These are phyloP conservation scores for Bacillus rossius DNA, from an alignment of 1,140 invertebrate species.

Conservation along the genomic window DNA sequence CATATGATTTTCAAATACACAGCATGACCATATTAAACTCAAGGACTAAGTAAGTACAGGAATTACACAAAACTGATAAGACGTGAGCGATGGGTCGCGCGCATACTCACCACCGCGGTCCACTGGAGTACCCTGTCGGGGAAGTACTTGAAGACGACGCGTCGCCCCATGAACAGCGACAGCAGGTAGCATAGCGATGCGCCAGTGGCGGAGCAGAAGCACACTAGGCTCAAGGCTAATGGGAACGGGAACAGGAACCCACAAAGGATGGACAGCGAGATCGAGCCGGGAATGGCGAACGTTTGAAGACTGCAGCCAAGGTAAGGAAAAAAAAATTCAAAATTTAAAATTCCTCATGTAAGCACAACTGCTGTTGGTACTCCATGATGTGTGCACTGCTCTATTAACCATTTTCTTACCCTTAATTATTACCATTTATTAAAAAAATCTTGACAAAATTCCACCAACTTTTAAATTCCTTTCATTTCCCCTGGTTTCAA, in stretches of 20 bases:
- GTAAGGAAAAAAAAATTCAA: slow-evolving; percentile 33
- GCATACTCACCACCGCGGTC: slow-evolving; percentile 68
- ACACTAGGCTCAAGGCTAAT: slow-evolving; percentile 84
- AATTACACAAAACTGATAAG: too few relatives aligned
- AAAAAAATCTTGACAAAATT: too few relatives aligned
- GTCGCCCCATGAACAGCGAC: slow-evolving; percentile 82
- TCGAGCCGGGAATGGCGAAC: slow-evolving; percentile 98
- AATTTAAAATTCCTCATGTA: neutral
- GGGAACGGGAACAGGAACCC: slow-evolving; percentile 96
- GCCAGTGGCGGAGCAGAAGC: slow-evolving; percentile 93
- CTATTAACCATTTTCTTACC: too few relatives aligned
- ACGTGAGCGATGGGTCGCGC: too few relatives aligned
- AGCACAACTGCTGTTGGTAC: too few relatives aligned
- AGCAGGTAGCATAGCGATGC: slow-evolving; percentile 94
- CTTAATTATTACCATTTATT: too few relatives aligned
- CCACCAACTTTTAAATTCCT: too few relatives aligned
- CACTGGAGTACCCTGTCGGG: slow-evolving; percentile 82
- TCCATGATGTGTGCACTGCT: too few relatives aligned
- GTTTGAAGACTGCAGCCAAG: slow-evolving; percentile 79
- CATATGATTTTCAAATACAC: too few relatives aligned
- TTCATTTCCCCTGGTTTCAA: too few relatives aligned
- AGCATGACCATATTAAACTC: too few relatives aligned
- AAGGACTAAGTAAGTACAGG: too few relatives aligned
- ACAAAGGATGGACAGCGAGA: slow-evolving; percentile 95
- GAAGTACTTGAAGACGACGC: slow-evolving; percentile 82